These are phyloP conservation scores for Bombus breviceps DNA, from an alignment of 1,140 invertebrate genomes.

Conservation along the genomic window DNA sequence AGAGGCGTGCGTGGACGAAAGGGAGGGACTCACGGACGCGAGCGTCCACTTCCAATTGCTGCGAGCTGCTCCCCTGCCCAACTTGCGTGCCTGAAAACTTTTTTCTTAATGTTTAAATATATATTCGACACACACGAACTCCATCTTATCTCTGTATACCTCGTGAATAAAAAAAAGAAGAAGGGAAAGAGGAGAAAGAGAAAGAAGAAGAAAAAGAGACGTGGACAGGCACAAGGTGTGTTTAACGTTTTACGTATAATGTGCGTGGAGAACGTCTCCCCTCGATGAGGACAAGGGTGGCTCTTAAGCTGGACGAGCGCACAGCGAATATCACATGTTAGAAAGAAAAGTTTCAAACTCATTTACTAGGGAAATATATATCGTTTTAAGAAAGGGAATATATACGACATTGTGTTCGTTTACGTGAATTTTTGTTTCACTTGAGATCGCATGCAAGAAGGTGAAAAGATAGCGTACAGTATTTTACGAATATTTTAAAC, in stretches of 20 bases:
- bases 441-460: background rate
- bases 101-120: slow-evolving; percentile 72
- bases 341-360: background rate
- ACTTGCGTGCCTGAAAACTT: slow-evolving; percentile 80
- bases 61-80: slow-evolving; percentile 79
- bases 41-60: slow-evolving; percentile 76
- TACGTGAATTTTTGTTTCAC: slow-evolving; percentile 17
- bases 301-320: slow-evolving; percentile 47
- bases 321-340: background rate
- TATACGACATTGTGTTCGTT: slow-evolving; percentile 1
- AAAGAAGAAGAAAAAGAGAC: background rate
- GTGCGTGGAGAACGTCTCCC: slow-evolving; percentile 39
- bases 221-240: slow-evolving; percentile 36
- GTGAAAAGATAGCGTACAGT: background rate
- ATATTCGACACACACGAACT: slow-evolving; percentile 62
- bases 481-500: slow-evolving; percentile 36
- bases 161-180: slow-evolving; percentile 42
- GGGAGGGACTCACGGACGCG: slow-evolving; percentile 55
- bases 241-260: slow-evolving; percentile 28
- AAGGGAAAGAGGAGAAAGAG: background rate
- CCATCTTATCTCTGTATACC: slow-evolving; percentile 68
- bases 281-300: slow-evolving; percentile 36
- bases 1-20: background rate
- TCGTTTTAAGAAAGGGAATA: background rate
- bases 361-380: background rate